A percentile compares a stretch with the other conserved stretches of the same genome.
These are phyloP conservation scores for Acanthosepion lycidas DNA, from an alignment of 2,888 invertebrate genomes.

Conservation along the genomic window DNA sequence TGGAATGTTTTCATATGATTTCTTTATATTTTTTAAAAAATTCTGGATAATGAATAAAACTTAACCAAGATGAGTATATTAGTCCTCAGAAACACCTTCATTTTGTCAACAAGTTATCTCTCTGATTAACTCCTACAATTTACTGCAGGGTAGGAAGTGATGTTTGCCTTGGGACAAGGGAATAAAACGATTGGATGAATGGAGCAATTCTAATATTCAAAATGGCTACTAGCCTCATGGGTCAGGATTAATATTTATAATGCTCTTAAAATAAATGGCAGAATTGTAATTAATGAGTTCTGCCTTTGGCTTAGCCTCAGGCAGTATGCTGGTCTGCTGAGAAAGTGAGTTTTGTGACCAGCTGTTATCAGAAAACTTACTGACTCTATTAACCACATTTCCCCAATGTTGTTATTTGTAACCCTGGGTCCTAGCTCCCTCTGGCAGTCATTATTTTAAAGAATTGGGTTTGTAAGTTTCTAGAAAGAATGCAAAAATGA, in stretches of 20 bases:
- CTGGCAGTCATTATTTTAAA: not conserved
- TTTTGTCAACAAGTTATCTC: not conserved
- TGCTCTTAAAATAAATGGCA: conserved; percentile 16
- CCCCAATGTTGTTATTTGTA: conserved; percentile 12
- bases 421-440: not conserved
- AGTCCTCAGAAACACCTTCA: not conserved
- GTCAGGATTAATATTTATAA: conserved; percentile 33
- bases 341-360: conserved; percentile 14
- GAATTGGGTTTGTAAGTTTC: not conserved
- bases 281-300: not conserved
- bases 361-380: not conserved
- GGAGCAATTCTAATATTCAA: conserved; percentile 3
- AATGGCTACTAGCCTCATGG: not conserved
- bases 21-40: too few species aligned
- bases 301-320: not conserved
- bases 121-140: not conserved
- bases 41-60: not conserved
- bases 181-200: conserved; percentile 15
- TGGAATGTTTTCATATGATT: too few species aligned
- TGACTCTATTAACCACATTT: not conserved
- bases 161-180: conserved; percentile 14
- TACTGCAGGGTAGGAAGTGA: not conserved
- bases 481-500: too few species aligned
- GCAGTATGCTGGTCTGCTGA: not conserved
- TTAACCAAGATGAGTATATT: not conserved